Conservation (phyloP, 2,888 invertebrate genomes). For the Selenia dentaria region DNA sequence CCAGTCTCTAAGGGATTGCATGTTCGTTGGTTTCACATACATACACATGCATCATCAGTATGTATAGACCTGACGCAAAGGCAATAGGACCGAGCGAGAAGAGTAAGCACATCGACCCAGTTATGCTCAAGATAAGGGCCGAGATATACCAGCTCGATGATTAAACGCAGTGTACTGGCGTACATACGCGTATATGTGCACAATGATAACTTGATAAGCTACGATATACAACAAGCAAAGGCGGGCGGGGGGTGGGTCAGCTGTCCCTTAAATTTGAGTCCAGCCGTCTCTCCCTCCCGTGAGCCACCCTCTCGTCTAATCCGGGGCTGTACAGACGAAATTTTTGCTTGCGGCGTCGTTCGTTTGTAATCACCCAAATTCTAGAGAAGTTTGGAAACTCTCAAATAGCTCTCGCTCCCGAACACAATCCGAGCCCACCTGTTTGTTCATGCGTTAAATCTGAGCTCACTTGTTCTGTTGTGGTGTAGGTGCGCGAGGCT, state of each 20-base stretch:
- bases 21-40: background rate
- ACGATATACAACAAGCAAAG: constrained; percentile 15
- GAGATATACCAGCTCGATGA: constrained; percentile 58
- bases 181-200: constrained; percentile 15
- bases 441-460: constrained; percentile 17
- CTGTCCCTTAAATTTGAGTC: constrained; percentile 31
- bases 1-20: too few relatives aligned
- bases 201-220: constrained; percentile 19
- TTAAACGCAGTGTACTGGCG: constrained; percentile 39
- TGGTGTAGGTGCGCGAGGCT: too few relatives aligned
- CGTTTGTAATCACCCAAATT: constrained; percentile 14
- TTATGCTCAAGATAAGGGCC: constrained; percentile 48
- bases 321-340: constrained; percentile 24
- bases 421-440: constrained; percentile 13
- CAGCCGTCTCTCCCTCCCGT: constrained; percentile 21
- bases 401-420: constrained; percentile 19
- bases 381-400: constrained; percentile 16
- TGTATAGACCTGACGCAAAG: constrained; percentile 9
- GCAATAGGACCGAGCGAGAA: constrained; percentile 29
- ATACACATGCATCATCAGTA: constrained; percentile 4
- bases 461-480: constrained; percentile 9
- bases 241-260: constrained; percentile 26
- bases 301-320: constrained; percentile 25
- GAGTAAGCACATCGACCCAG: constrained; percentile 66
- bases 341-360: constrained; percentile 21